Conservation (phyloP, 2,888 invertebrate genomes). For the Netelia virgata region DNA sequence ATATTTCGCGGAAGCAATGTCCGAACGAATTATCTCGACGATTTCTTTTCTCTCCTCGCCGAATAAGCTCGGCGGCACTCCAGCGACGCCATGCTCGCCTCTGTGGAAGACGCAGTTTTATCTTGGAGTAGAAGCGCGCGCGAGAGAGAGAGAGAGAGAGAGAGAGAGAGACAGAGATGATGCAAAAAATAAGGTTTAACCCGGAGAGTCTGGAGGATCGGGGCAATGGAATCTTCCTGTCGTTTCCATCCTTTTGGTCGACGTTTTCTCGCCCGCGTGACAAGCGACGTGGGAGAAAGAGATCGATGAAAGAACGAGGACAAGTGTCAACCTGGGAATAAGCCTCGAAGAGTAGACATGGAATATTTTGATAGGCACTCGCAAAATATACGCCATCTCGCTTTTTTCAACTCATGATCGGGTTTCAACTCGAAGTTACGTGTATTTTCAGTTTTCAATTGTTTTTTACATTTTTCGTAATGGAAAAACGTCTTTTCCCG, state of each 20-base stretch:
- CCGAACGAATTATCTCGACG: slow-evolving; percentile 66
- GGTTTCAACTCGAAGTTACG: not conserved
- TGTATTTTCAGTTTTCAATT: not conserved
- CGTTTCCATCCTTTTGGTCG: slow-evolving; percentile 29
- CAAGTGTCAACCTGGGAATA: slow-evolving; percentile 44
- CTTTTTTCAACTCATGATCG: slow-evolving; percentile 4
- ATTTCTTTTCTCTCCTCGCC: slow-evolving; percentile 50
- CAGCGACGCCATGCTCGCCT: slow-evolving; percentile 17
- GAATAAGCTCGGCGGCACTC: slow-evolving; percentile 40
- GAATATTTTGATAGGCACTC: slow-evolving; percentile 34
- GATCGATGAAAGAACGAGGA: slow-evolving; percentile 52
- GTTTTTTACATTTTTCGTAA: not conserved
- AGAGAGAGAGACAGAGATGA: not conserved
- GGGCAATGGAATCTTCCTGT: slow-evolving; percentile 15
- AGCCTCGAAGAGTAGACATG: slow-evolving; percentile 24
- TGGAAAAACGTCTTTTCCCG: not conserved
- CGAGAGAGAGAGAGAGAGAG: not conserved
- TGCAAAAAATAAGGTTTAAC: slow-evolving; percentile 31
- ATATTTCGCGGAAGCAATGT: slow-evolving; percentile 63
- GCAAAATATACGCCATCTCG: slow-evolving; percentile 11
- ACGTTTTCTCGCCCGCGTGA: slow-evolving; percentile 26
- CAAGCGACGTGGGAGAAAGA: slow-evolving; percentile 32
- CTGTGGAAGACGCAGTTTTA: slow-evolving; percentile 39
- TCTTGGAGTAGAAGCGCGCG: slow-evolving; percentile 6
- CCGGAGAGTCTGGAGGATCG: slow-evolving; percentile 42